Evolutionary conservation across 2,888 invertebrate genomes (phyloP).

Genomic region (Epinotia brunnichana): DNA sequence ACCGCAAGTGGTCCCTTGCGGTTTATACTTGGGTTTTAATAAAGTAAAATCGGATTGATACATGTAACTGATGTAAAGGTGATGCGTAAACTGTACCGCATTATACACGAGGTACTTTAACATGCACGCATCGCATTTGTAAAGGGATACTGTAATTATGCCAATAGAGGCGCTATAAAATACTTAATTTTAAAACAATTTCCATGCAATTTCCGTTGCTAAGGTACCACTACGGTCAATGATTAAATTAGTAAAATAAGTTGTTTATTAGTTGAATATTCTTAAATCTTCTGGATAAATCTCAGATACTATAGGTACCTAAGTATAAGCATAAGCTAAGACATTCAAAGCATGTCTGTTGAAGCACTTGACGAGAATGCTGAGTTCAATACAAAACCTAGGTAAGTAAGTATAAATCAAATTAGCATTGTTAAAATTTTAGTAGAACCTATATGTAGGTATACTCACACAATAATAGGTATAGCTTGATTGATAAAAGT

Average conservation of each 20-base stretch:
- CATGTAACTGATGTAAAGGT: not conserved
- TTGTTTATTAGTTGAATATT: not conserved
- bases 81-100: slow-evolving; percentile 11
- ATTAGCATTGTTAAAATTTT: not conserved
- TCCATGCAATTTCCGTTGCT: slow-evolving; percentile 29
- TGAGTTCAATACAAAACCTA: slow-evolving; percentile 51
- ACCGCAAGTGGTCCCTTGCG: no score
- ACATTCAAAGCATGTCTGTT: slow-evolving; percentile 47
- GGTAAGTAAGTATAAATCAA: slow-evolving; percentile 22
- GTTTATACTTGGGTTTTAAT: no score
- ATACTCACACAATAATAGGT: no score
- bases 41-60: not conserved
- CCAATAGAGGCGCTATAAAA: slow-evolving; percentile 11
- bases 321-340: not conserved
- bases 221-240: slow-evolving; percentile 7
- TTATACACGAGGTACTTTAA: slow-evolving; percentile 6
- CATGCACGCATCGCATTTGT: not conserved
- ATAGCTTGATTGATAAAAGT: no score
- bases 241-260: not conserved
- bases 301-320: not conserved
- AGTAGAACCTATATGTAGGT: no score
- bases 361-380: slow-evolving; percentile 36
- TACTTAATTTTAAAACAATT: slow-evolving; percentile 18
- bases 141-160: not conserved
- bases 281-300: not conserved